A percentile compares a stretch with the other conserved stretches of the same genome.
Conservation (phyloP, 2,113 vertebrate genomes). For the Oxygymnocypris stewartii region DNA sequence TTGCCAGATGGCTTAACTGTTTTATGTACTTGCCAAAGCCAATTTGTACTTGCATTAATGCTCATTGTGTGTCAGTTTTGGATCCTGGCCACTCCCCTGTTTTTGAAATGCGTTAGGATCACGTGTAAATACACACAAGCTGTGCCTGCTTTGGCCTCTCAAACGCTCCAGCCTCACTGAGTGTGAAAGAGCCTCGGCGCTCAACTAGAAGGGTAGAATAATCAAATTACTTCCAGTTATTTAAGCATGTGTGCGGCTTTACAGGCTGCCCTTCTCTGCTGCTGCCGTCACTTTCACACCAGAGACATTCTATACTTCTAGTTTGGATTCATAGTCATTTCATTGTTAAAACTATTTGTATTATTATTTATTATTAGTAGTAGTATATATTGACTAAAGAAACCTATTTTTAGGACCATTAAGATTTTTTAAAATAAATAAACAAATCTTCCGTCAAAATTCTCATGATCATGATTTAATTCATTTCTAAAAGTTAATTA, state of each 20-base stretch:
- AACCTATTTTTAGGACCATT: too few species aligned
- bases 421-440: too few species aligned
- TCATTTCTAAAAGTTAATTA: too few species aligned
- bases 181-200: neutral
- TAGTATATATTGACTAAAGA: too few species aligned
- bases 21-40: neutral
- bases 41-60: neutral
- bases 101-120: neutral
- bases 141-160: conserved; percentile 7
- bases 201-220: conserved; percentile 45
- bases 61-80: neutral
- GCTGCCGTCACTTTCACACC: conserved; percentile 1
- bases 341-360: too few species aligned
- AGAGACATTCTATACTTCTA: neutral
- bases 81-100: neutral
- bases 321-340: too few species aligned
- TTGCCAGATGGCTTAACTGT: neutral
- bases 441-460: neutral
- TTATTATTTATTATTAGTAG: neutral
- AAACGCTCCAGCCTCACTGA: neutral
- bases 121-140: conserved; percentile 12
- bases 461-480: neutral
- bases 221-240: conserved; percentile 50
- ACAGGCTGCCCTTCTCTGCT: conserved; percentile 24
- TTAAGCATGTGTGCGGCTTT: conserved; percentile 42